phyloP scores from a whole-genome alignment of 2,113 vertebrate genomes.

The Osmerus eperlanus region DNA sequence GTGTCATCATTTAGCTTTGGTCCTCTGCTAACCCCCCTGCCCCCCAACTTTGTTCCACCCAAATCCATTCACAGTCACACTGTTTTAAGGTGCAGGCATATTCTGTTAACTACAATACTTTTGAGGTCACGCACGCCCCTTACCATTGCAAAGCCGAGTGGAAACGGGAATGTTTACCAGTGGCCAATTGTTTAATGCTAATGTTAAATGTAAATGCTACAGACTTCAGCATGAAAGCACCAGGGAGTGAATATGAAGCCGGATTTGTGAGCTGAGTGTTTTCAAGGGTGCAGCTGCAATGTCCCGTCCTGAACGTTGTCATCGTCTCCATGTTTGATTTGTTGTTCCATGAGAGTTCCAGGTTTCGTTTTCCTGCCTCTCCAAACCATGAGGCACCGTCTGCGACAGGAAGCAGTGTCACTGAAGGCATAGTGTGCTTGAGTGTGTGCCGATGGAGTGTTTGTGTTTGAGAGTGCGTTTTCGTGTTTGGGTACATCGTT shows the following conservation, averaged over 20 bases:
- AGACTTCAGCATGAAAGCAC: background rate
- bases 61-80: background rate
- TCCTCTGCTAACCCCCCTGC: background rate
- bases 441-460: background rate
- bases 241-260: background rate
- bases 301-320: background rate
- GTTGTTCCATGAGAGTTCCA: background rate
- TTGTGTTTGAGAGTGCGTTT: background rate
- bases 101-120: background rate
- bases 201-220: background rate
- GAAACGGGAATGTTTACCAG: background rate
- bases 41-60: background rate
- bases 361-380: background rate
- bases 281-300: background rate
- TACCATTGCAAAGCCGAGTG: background rate
- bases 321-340: background rate
- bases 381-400: background rate
- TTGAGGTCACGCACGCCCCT: background rate
- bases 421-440: background rate
- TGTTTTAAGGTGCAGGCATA: background rate
- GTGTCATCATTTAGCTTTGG: background rate
- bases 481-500: too few species aligned
- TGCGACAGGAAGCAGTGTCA: background rate
- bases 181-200: background rate
- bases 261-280: background rate